Evolutionary conservation across 2,888 invertebrate species (phyloP), one percentile per base, ranked within the genome.

Genomic region (Argyra leucocephala): DNA sequence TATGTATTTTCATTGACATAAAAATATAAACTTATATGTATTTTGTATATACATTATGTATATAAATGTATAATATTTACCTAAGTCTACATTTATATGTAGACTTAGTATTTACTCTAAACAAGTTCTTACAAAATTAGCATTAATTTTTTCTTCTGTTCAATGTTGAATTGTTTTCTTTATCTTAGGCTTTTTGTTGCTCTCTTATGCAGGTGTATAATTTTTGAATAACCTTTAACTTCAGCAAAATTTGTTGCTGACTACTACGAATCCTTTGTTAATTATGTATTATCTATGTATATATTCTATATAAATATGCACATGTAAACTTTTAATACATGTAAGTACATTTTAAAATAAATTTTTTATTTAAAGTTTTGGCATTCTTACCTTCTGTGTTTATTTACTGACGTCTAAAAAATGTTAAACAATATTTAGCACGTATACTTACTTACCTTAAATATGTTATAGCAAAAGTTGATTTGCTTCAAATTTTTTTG

Each of bases 91-190:
- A n/a, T n/a, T n/a, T n/a, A n/a, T n/a, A n/a, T n/a, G n/a, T n/a
- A n/a, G n/a, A n/a, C n/a, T n/a, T n/a, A n/a, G n/a, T n/a, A n/a
- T n/a, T n/a, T n/a, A 48, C 48, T 15, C 48, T 18, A 48, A 48
- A 48, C 48, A 48, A 48, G 48, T 48, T 48, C 48, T 48, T 48
- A 48, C 18, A 48, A 48, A 48, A 48, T 48, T 48, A 48, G 48
- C 48, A 48, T 48, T 48, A 48, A 48, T 48, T 48, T 48, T 48
- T 18, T 48, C 48, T 48, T 48, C 48, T 48, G 48, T 48, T 48
- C 12, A 18, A 48, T 48, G 48, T 48, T 15, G 15, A 12, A 18
- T 48, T 48, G 12, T 48, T 48, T 48, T 18, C 18, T 48, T 48
- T 48, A 48, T 18, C 48, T 48, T 48, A 18, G 18, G 48, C 48